Base-by-base conservation (phyloP, 2,888 invertebrate species). In the Merodon equestris region DNA sequence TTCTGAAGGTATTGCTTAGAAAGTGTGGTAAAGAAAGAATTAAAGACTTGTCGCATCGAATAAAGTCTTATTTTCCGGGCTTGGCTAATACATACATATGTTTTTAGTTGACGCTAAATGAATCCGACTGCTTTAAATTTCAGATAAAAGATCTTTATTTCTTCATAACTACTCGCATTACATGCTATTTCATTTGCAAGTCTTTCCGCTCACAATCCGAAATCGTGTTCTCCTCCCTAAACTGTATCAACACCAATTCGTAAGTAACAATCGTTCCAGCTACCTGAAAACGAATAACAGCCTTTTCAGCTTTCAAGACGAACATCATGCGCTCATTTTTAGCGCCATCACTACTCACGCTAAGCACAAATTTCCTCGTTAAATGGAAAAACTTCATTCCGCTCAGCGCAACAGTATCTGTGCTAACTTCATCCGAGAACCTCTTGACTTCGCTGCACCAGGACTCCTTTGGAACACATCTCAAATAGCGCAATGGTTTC, bases 201-300 rank as follows among this genome's bases (percentile, higher is more conserved):
- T 77, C 77, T 0, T 48, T 47, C 5, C 77, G 40, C 50, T 70
- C 79, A 57, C 87, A 87, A 19, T 85, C 84, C 85, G 84, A 85
- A 38, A 87, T 61, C 44, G 83, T 83, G 14, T 83, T 83, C 48
- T 86, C 88, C 56, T 90, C 88, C 60, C 91, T 90, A 81, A 91
- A 91, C 83, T 92, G 92, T 45, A 91, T 90, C 40, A 92, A 85
- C 1, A 92, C 91, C 51, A 92, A 84, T 84, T 92, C 91, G 82
- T 91, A 92, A 0, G 91, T 91, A 12, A 91, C 90, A 63, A 92
- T 91, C 0, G 91, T 91, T n/a, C 91, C 91, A 18, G 91, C 91
- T 13, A 92, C 90, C 91, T 91, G 83, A 83, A 66, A 51, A n/a
- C n/a, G n/a, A n/a, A n/a, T n/a, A n/a, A n/a, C n/a, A n/a, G n/a